Base-by-base conservation (phyloP, 2,888 invertebrate species). In the Plagodis pulveraria region DNA sequence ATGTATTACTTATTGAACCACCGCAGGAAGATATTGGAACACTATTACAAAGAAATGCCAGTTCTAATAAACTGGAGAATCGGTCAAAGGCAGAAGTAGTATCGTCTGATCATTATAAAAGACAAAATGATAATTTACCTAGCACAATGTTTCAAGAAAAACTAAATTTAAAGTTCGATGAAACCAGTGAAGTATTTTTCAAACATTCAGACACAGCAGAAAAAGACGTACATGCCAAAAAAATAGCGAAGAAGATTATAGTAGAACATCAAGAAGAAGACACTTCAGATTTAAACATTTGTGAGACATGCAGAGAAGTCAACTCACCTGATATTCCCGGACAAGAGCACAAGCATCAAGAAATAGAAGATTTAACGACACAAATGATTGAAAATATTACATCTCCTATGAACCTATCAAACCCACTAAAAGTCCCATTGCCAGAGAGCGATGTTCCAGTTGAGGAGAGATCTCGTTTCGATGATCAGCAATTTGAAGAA, bases 341-440 rank as follows among this genome's bases (percentile, higher is more conserved):
- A 2, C 47, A 45, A 5, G 51, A 59, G 5, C 22, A 5, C 0
- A 52, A 84, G 35, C 83, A 81, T 0, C 81, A 75, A 57, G 77
- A 78, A 57, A 61, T 65, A 6, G 84, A 87, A 46, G 81, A 89
- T 69, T 72, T 91, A 9, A 92, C 91, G 0, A 68, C 74, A 10
- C 84, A 91, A 49, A 64, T 92, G 9, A 90, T 91, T 51, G 88
- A 91, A 67, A 91, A 92, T 62, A 85, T 92, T 41, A 90, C 82
- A 40, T 81, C 90, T 5, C 88, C 84, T 2, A 86, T 91, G 66
- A 89, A 86, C 55, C 73, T 91, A n/a, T 79, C 76, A 0, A 88
- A 91, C 68, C 80, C 91, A 4, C 86, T 91, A 10, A 86, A 82
- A 76, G 85, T 76, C 5, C 78, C 80, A 5, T 62, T 89, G 0